Conservation (phyloP, 92 coral and sea anemone genomes). For the Actinostola sp. region DNA sequence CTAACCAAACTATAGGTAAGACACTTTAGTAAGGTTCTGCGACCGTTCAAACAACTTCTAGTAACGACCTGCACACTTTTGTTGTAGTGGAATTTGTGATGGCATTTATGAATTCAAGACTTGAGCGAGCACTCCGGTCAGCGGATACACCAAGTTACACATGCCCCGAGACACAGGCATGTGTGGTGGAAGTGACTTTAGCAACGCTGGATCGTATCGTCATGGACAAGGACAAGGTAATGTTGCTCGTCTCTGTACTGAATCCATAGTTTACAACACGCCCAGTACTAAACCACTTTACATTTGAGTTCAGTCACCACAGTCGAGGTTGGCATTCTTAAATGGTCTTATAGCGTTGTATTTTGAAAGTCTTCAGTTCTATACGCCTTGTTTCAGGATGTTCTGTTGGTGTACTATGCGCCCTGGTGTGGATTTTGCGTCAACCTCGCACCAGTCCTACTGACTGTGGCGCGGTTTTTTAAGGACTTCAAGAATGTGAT, state of each 20-base stretch:
- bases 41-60: no score
- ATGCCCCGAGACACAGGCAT: slow-evolving; percentile 68
- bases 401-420: slow-evolving; percentile 82
- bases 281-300: no score
- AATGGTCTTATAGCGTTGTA: no score
- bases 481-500: slow-evolving; percentile 54
- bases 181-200: slow-evolving; percentile 81
- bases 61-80: background rate
- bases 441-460: slow-evolving; percentile 71
- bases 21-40: no score
- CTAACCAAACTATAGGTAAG: slow-evolving; percentile 78
- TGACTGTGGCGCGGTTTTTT: slow-evolving; percentile 82
- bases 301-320: no score
- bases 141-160: slow-evolving; percentile 36
- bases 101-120: slow-evolving; percentile 78
- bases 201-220: slow-evolving; percentile 67
- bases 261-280: no score
- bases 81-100: slow-evolving; percentile 85
- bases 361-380: no score
- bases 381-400: slow-evolving; percentile 68
- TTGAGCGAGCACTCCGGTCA: slow-evolving; percentile 76
- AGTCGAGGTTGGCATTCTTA: no score
- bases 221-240: slow-evolving; percentile 80
- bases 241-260: background rate
- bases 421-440: slow-evolving; percentile 97